These are phyloP conservation scores for Chaetogeoica ovagalla DNA, from an alignment of 2,888 invertebrate genomes.

Conservation along the genomic window DNA sequence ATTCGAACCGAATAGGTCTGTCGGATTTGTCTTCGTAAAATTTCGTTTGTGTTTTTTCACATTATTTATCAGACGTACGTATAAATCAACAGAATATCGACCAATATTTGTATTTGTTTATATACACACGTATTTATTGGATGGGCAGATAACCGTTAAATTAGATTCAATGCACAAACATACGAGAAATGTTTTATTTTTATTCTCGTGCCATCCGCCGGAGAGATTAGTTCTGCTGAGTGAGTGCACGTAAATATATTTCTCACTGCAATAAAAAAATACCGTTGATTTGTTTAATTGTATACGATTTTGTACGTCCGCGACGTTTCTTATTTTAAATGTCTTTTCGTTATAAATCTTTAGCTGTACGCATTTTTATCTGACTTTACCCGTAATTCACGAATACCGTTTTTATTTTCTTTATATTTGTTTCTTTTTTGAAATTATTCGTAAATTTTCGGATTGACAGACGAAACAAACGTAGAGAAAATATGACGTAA, in stretches of 20 bases:
- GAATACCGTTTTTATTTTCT: too few species aligned
- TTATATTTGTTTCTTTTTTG: too few species aligned
- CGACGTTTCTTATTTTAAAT: too few species aligned
- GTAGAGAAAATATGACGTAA: too few species aligned
- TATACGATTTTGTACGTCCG: neutral
- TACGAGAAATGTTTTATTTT: neutral
- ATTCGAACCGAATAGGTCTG: too few species aligned
- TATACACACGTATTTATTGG: neutral
- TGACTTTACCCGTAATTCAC: too few species aligned
- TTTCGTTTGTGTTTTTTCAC: neutral
- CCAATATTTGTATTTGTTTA: neutral
- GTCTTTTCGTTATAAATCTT: too few species aligned
- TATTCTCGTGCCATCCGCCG: neutral
- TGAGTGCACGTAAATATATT: neutral
- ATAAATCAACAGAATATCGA: neutral
- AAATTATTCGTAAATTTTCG: too few species aligned
- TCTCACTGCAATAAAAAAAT: neutral
- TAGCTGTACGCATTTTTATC: too few species aligned
- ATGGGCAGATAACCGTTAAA: conserved; percentile 30
- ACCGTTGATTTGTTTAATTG: neutral
- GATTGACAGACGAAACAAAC: too few species aligned
- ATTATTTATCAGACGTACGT: neutral
- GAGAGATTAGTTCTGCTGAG: neutral
- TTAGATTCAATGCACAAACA: conserved; percentile 6
- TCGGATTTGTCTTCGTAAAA: neutral